phyloP scores from a whole-genome alignment of 2,888 invertebrate species.

The Busseola fusca region DNA sequence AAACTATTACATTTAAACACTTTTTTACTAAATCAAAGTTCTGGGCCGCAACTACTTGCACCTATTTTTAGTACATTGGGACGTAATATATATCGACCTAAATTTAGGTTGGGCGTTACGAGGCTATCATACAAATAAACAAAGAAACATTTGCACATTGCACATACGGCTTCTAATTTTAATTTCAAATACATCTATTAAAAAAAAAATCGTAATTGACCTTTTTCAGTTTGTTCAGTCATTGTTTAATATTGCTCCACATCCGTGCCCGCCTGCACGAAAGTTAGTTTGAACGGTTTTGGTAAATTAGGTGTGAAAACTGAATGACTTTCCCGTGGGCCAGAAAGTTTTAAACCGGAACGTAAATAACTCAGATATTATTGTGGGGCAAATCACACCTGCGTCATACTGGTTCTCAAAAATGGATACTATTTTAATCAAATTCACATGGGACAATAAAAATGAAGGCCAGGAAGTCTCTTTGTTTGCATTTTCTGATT shows the following conservation, averaged over 20 bases:
- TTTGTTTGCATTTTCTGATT: neutral
- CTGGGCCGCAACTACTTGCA: too few relatives aligned
- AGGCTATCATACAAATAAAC: neutral
- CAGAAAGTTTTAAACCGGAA: conserved; percentile 47
- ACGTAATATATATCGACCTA: too few relatives aligned
- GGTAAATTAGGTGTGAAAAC: conserved; percentile 49
- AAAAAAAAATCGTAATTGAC: neutral
- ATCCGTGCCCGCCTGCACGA: conserved; percentile 16
- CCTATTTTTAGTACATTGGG: too few relatives aligned
- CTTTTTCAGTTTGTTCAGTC: conserved; percentile 5
- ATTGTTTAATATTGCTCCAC: conserved; percentile 20
- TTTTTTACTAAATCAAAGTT: too few relatives aligned
- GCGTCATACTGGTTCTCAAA: conserved; percentile 6
- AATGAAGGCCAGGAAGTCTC: too few relatives aligned
- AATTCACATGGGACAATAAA: neutral
- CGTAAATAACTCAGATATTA: conserved; percentile 35
- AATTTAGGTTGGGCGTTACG: too few relatives aligned
- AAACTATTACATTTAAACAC: too few relatives aligned
- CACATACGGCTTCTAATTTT: neutral
- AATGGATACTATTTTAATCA: neutral
- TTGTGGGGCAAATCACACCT: conserved; percentile 25
- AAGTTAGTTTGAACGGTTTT: conserved; percentile 48
- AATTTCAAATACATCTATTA: neutral
- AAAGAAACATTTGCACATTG: neutral
- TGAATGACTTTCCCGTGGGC: conserved; percentile 47